A percentile compares a stretch with the other conserved stretches of the same genome.
Evolutionary conservation across 2,888 invertebrate genomes (phyloP).

Genomic region (Napeogenes inachia): DNA sequence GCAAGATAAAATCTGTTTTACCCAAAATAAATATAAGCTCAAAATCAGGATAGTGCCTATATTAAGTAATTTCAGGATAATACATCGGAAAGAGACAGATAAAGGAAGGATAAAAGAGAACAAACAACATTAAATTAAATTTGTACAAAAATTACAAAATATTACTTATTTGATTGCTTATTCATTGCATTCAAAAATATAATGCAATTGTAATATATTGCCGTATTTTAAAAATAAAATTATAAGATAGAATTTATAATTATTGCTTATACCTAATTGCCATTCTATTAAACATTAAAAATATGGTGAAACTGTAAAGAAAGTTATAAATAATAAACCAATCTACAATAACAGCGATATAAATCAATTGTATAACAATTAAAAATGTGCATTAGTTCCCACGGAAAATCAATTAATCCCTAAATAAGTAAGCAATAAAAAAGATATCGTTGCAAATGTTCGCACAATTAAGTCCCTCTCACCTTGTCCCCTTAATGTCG

Average conservation of each 20-base stretch:
- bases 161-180: no score
- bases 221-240: no score
- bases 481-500: slow-evolving; percentile 45
- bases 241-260: no score
- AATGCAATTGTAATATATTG: no score
- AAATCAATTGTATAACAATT: slow-evolving; percentile 4
- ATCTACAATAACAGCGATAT: not conserved
- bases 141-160: no score
- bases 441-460: slow-evolving; percentile 28
- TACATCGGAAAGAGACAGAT: not conserved
- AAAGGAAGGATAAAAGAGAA: not conserved
- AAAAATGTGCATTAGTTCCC: slow-evolving; percentile 40
- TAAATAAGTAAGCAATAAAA: slow-evolving; percentile 40
- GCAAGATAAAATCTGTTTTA: slow-evolving; percentile 22
- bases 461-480: slow-evolving; percentile 19
- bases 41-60: no score
- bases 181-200: no score
- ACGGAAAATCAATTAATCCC: slow-evolving; percentile 54
- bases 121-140: not conserved
- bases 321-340: not conserved
- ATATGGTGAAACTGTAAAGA: not conserved
- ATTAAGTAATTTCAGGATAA: not conserved
- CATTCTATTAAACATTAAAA: not conserved
- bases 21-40: slow-evolving; percentile 4
- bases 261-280: no score